Evolutionary conservation across 2,888 invertebrate genomes (phyloP).

Genomic region (Drosophila eohydei): DNA sequence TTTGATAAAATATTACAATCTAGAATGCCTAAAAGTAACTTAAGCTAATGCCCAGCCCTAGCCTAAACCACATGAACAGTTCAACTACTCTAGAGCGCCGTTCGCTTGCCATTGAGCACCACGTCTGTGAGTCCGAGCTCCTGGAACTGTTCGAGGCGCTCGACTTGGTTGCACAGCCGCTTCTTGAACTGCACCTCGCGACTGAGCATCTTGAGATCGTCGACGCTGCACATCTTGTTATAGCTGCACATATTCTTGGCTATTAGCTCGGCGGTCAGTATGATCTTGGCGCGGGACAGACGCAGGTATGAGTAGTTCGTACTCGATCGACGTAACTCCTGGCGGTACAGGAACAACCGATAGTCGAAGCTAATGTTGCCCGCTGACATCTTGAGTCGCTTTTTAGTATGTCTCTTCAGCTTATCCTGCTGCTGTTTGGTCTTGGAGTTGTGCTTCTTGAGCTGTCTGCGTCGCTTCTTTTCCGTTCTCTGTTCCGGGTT

Average conservation of each 20-base stretch:
- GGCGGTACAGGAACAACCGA: slow-evolving; percentile 66
- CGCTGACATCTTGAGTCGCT: slow-evolving; percentile 3
- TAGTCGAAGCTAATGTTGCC: slow-evolving; percentile 43
- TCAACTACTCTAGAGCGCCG: slow-evolving; percentile 33
- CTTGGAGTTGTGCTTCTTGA: slow-evolving; percentile 26
- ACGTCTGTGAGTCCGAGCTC: slow-evolving; percentile 60
- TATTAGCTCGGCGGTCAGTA: slow-evolving; percentile 67
- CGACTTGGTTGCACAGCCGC: slow-evolving; percentile 62
- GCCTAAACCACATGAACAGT: background rate
- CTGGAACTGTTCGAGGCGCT: slow-evolving; percentile 66
- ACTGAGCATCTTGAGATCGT: slow-evolving; percentile 68
- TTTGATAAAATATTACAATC: slow-evolving; percentile 69
- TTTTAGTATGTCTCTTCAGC: slow-evolving; percentile 34
- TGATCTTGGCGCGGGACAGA: slow-evolving; percentile 65
- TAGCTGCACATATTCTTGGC: slow-evolving; percentile 53
- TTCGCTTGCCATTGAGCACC: slow-evolving; percentile 63
- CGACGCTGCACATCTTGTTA: slow-evolving; percentile 45
- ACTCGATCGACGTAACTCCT: slow-evolving; percentile 60
- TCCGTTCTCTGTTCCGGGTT: slow-evolving; percentile 36
- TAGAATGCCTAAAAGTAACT: slow-evolving; percentile 25
- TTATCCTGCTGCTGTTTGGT: slow-evolving; percentile 34
- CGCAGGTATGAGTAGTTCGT: slow-evolving; percentile 63
- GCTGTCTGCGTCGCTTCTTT: slow-evolving; percentile 30
- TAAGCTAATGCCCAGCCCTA: slow-evolving; percentile 38
- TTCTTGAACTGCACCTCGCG: slow-evolving; percentile 75